A percentile compares a stretch with the other conserved stretches of the same genome.
Conservation (phyloP, 2,888 invertebrate species). For the Loripinus fragilis region DNA sequence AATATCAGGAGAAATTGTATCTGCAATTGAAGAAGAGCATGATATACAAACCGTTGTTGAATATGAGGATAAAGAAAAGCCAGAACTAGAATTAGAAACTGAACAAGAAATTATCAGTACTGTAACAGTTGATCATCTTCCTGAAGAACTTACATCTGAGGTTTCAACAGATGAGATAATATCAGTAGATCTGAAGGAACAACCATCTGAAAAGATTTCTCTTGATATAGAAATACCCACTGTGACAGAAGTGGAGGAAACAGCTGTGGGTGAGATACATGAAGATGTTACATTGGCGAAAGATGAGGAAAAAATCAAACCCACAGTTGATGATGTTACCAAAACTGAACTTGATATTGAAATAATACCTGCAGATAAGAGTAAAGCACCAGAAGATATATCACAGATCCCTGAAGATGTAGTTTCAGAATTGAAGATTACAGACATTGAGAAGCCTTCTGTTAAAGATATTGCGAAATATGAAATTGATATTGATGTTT, state of each 20-base stretch:
- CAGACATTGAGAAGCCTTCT: neutral
- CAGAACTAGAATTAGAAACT: neutral
- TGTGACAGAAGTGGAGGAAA: neutral
- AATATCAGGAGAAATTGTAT: neutral
- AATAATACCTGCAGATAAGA: constrained; percentile 2
- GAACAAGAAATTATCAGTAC: neutral
- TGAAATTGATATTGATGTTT: neutral
- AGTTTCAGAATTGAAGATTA: constrained; percentile 11
- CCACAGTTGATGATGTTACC: constrained; percentile 15
- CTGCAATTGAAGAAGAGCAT: neutral
- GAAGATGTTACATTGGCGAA: constrained; percentile 16
- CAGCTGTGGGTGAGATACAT: neutral
- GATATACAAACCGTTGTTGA: no score
- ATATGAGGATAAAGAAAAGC: no score
- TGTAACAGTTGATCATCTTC: neutral
- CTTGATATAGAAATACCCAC: neutral
- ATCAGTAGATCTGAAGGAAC: neutral
- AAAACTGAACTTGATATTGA: neutral
- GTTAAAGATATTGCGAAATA: neutral
- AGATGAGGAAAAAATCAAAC: neutral
- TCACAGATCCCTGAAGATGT: constrained; percentile 6
- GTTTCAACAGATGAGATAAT: neutral
- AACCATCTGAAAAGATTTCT: neutral
- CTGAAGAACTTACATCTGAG: neutral
- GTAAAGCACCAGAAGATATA: constrained; percentile 17